Evolutionary conservation across 2,797 vertebrate species (phyloP).

Genomic region (Neosalanx taihuensis): DNA sequence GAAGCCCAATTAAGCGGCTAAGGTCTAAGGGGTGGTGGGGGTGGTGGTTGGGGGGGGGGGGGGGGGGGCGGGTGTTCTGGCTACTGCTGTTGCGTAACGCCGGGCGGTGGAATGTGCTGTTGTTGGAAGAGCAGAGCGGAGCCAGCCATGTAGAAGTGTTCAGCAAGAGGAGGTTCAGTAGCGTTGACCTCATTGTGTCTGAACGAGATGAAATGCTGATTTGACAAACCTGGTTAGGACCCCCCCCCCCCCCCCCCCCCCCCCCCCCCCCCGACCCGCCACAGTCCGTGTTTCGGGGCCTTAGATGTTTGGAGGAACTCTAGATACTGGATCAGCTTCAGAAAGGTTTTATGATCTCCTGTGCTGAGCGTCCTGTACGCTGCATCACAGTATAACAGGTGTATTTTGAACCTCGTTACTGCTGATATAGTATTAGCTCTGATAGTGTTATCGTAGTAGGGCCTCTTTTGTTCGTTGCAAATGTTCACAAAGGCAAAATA

Average conservation of each 20-base stretch:
- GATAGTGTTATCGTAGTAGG: slow-evolving; percentile 3
- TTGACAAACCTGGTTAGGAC: not conserved
- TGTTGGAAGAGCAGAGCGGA: slow-evolving; percentile 27
- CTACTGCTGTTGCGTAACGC: slow-evolving; percentile 47
- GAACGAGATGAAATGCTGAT: not conserved
- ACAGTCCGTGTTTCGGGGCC: too few relatives aligned
- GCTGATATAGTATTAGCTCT: slow-evolving; percentile 21
- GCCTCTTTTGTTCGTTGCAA: not conserved
- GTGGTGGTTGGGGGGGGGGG: slow-evolving; percentile 14
- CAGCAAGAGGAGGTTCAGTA: not conserved
- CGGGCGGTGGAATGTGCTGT: slow-evolving; percentile 47
- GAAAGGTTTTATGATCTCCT: not conserved
- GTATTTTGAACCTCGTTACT: not conserved
- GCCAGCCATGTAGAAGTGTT: not conserved
- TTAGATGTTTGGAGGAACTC: too few relatives aligned
- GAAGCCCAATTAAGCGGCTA: slow-evolving; percentile 64
- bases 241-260: too few relatives aligned
- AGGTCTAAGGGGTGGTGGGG: slow-evolving; percentile 38
- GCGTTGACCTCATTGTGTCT: not conserved
- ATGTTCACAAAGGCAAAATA: not conserved
- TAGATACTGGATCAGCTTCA: too few relatives aligned
- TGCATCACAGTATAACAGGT: not conserved
- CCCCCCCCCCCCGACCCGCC: too few relatives aligned
- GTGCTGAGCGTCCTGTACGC: not conserved
- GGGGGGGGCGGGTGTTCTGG: slow-evolving; percentile 40